Evolutionary conservation across 2,888 invertebrate genomes (phyloP), one percentile per base, ranked within the genome.

Genomic region (Lasioglossum oenotherae): DNA sequence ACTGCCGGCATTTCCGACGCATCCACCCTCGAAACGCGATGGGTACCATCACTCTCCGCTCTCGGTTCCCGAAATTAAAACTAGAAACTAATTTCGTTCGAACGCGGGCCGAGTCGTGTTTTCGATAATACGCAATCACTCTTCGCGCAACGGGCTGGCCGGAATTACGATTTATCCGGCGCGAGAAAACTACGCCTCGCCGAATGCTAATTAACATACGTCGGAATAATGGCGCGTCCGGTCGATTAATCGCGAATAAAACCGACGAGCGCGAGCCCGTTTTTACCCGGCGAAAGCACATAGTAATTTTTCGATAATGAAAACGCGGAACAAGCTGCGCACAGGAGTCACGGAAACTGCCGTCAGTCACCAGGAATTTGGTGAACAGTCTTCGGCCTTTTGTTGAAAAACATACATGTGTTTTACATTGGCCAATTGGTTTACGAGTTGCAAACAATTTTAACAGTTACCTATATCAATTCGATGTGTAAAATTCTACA

Each of bases 201-300:
- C 44, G 53, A 67, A 44, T 16, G 53, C 16, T 82, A 74, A 84
- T 82, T 74, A 78, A 78, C 74, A 74, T 82, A 81, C 49, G 46
- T 4, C n/a, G 35, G 27, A 60, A 78, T 71, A 60, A 82, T 27
- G 67, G 31, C 4, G 12, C 27, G 41, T 10, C 44, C 73, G 69
- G 31, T 78, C 71, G 44, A 83, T 74, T 83, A 76, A 41, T n/a
- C 14, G 19, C 10, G 23, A 64, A 76, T 67, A 44, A 38, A 83
- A 77, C 77, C 49, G 67, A 44, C 41, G 14, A 23, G 31, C 16
- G n/a, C 71, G 14, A 12, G 1, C n/a, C 19, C 12, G 1, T 41
- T 71, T 71, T 71, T 71, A n/a, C n/a, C n/a, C 35, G 71, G 4
- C 38, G 23, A 71, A 41, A 41, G 2, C 14, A 41, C 4, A 14